Evolutionary conservation across 2,888 invertebrate genomes (phyloP), one percentile per base, ranked within the genome.

Genomic region (Ethmia dodecea): DNA sequence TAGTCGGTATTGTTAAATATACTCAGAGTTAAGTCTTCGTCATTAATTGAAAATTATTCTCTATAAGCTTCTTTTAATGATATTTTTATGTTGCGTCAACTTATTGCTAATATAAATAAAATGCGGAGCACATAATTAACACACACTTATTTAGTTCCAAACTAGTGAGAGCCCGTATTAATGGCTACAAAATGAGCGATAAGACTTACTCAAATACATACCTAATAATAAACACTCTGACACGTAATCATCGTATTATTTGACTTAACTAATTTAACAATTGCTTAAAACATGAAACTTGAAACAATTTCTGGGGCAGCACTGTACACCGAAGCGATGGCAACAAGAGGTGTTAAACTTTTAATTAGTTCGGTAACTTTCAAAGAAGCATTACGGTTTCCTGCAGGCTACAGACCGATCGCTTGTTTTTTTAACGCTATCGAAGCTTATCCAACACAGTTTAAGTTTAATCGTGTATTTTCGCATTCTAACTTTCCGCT

Each of bases 281-380:
- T 8, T 22, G 22, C 3, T n/a, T 22, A 22, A n/a, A 22, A n/a
- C 22, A 22, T n/a, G n/a, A 9, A n/a, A 22, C n/a, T n/a, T 8
- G 9, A 3, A 20, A n/a, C 56, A 65, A 72, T 74, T 72, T 67
- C 60, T 52, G 51, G 56, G 39, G 47, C 49, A 54, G 47, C 35
- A 45, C 45, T 60, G 57, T 57, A 58, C 61, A 53, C 60, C 60
- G 55, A 57, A 58, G 44, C 57, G 45, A 57, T 61, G 46, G 58
- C 62, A 69, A 67, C 71, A 67, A 71, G 69, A 75, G 73, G 73
- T 76, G 75, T 64, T 71, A 67, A 79, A 80, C 71, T 80, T 80
- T 77, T 78, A 79, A 80, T 80, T 80, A 79, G 73, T 80, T 79
- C 52, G 44, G 49, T 49, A 72, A 75, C 66, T 76, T 64, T 55